Percentiles rank a stretch among this genome's conserved stretches.
These are phyloP conservation scores for Panulirus ornatus DNA, from an alignment of 1,140 invertebrate species.

Conservation along the genomic window DNA sequence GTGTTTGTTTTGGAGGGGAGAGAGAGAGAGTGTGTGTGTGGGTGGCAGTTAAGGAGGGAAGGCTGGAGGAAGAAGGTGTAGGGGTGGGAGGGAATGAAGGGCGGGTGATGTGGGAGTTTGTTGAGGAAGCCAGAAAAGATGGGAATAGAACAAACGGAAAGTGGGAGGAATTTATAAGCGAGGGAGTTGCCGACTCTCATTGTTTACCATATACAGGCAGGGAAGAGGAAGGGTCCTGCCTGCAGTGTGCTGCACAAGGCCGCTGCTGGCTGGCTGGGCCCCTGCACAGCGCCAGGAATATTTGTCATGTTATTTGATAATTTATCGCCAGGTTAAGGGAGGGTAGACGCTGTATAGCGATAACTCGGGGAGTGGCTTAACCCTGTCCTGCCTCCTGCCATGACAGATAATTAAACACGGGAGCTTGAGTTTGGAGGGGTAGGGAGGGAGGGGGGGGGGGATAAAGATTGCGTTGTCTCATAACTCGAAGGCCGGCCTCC, in stretches of 20 bases:
- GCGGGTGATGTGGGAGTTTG: no score
- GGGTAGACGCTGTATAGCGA: slow-evolving; percentile 8
- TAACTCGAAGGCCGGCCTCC: slow-evolving; percentile 22
- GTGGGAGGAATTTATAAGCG: no score
- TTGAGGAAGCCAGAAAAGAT: neutral
- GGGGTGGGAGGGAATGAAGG: neutral
- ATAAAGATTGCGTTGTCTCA: slow-evolving; percentile 41
- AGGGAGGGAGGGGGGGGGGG: no score
- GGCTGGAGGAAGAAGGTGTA: neutral
- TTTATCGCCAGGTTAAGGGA: slow-evolving; percentile 1
- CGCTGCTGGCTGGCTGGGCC: neutral
- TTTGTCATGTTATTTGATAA: slow-evolving; percentile 5
- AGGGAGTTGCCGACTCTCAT: no score
- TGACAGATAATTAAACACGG: slow-evolving; percentile 52
- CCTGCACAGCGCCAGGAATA: neutral
- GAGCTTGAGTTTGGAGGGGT: slow-evolving; percentile 44
- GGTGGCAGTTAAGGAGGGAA: neutral
- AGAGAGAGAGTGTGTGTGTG: neutral
- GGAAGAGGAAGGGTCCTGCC: neutral
- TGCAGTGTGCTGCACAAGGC: neutral
- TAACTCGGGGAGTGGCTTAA: slow-evolving; percentile 26
- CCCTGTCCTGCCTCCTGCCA: slow-evolving; percentile 32
- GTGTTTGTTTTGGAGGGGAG: neutral
- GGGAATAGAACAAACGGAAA: no score
- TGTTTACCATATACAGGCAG: no score